These are phyloP conservation scores for Microcebus griseorufus DNA, from an alignment of 2,113 vertebrate genomes.

Conservation along the genomic window DNA sequence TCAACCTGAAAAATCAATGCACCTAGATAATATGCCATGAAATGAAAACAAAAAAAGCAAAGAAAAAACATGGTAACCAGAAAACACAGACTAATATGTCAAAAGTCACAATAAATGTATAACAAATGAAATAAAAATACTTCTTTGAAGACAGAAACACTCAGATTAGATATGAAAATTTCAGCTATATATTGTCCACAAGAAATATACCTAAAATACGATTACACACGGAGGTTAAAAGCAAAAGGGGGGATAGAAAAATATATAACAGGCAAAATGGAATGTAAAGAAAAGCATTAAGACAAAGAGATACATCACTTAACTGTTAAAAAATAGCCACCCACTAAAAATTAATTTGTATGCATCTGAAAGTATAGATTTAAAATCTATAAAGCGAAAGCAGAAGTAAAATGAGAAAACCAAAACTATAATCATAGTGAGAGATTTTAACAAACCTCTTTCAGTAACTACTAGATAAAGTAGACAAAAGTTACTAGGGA, in stretches of 20 bases:
- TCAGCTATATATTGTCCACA: background rate
- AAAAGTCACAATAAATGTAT: constrained; percentile 22
- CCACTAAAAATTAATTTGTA: background rate
- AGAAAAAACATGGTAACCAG: background rate
- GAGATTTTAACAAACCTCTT: background rate
- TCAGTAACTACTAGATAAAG: background rate
- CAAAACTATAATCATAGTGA: constrained; percentile 11
- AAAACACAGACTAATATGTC: constrained; percentile 7
- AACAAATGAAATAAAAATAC: constrained; percentile 16
- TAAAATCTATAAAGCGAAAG: constrained; percentile 1
- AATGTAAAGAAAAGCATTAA: constrained; percentile 29
- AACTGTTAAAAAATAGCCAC: background rate
- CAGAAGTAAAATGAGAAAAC: constrained; percentile 15
- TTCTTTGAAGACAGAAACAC: background rate
- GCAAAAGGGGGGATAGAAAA: background rate
- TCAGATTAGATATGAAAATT: constrained; percentile 19
- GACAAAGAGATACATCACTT: background rate
- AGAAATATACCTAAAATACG: background rate
- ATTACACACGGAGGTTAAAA: background rate
- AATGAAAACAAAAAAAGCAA: background rate
- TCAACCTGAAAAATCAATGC: background rate
- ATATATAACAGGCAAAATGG: background rate
- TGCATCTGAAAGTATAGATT: background rate
- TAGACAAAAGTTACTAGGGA: background rate
- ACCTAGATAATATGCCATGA: background rate